Conservation (phyloP, 2,888 invertebrate genomes). For the Itoplectis maculator region DNA sequence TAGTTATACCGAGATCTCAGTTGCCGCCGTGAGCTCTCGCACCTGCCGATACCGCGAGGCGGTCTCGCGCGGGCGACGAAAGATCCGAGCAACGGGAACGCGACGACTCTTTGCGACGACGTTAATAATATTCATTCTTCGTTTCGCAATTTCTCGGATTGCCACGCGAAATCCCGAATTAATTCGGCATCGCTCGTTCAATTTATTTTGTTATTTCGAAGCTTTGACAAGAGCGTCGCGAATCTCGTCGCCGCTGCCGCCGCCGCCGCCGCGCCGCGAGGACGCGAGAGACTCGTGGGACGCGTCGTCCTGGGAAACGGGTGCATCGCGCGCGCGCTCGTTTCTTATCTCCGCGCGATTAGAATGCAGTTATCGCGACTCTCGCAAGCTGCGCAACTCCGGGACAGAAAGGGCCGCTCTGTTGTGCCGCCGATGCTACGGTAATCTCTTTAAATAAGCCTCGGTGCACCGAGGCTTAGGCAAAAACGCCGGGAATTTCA, state of each 20-base stretch:
- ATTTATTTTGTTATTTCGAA: too few relatives aligned
- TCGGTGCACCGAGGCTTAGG: neutral
- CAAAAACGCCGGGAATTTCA: neutral
- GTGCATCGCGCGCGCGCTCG: constrained; percentile 31
- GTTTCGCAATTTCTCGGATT: too few relatives aligned
- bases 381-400: neutral
- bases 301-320: constrained; percentile 24
- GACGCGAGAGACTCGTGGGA: constrained; percentile 46
- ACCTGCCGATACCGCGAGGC: constrained; percentile 31
- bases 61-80: constrained; percentile 15
- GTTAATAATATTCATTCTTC: neutral
- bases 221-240: neutral
- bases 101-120: neutral
- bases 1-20: constrained; percentile 30
- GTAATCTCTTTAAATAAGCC: constrained; percentile 8
- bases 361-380: constrained; percentile 41
- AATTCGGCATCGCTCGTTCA: too few relatives aligned
- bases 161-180: too few relatives aligned
- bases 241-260: neutral
- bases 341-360: constrained; percentile 32
- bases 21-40: constrained; percentile 1
- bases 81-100: constrained; percentile 13
- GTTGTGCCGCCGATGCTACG: constrained; percentile 2
- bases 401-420: constrained; percentile 23
- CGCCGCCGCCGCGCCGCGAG: too few relatives aligned